Evolutionary conservation across 2,113 vertebrate genomes (phyloP).

Genomic region (Sinocyclocheilus anshuiensis): DNA sequence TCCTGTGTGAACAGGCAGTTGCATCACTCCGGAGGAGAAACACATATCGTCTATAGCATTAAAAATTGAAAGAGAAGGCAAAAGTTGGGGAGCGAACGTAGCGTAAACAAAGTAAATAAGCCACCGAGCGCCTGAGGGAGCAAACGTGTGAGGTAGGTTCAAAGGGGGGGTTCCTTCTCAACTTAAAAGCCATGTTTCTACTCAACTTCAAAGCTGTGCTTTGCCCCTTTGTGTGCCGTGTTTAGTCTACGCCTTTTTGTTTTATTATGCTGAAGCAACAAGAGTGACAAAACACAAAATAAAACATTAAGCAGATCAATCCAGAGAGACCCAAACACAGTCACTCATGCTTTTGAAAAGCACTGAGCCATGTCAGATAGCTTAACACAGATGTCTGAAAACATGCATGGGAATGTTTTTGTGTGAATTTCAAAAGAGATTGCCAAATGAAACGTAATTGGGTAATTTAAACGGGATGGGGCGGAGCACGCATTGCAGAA

Average conservation of each 20-base stretch:
- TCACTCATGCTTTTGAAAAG: neutral
- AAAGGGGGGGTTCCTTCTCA: neutral
- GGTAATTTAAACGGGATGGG: conserved; percentile 1
- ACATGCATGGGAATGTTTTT: neutral
- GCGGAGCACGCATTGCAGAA: neutral
- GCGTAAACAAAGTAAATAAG: conserved; percentile 23
- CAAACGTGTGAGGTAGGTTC: conserved; percentile 9
- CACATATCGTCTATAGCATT: conserved; percentile 16
- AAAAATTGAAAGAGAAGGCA: conserved; percentile 8
- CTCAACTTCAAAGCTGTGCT: conserved; percentile 29
- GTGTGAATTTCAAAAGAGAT: neutral
- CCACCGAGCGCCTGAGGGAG: neutral
- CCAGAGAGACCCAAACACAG: conserved; percentile 14
- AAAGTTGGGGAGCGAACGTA: neutral
- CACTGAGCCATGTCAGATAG: neutral
- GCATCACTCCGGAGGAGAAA: neutral
- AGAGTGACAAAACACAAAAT: conserved; percentile 17
- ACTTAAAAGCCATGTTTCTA: conserved; percentile 21
- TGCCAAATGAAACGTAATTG: neutral
- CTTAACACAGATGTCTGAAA: conserved; percentile 19
- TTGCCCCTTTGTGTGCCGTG: neutral
- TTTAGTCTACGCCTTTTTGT: conserved; percentile 24
- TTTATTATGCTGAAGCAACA: conserved; percentile 32
- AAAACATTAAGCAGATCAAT: conserved; percentile 39
- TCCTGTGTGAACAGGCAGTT: conserved; percentile 4